phyloP scores from a whole-genome alignment of 1,140 invertebrate species.

The Zaprionus davidi region DNA sequence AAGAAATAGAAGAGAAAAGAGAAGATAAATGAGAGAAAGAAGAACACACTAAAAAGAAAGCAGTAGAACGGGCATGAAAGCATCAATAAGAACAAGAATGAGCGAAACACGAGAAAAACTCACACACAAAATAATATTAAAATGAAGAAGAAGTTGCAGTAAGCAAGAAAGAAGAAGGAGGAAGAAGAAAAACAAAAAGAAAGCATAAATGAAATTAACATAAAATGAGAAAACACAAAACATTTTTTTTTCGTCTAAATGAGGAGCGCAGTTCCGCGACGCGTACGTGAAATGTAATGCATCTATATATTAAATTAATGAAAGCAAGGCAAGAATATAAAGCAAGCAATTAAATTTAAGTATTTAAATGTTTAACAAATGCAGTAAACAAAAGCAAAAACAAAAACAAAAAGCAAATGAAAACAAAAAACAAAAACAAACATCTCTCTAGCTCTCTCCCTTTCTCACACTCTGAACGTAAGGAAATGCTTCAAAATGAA shows the following conservation, averaged over 20 bases:
- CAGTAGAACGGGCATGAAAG: neutral
- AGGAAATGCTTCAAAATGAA: conserved; percentile 42
- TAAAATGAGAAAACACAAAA: conserved; percentile 53
- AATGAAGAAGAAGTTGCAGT: neutral
- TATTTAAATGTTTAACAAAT: conserved; percentile 77
- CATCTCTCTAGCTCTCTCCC: conserved; percentile 58
- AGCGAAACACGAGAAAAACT: conserved; percentile 12
- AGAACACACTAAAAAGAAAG: conserved; percentile 1
- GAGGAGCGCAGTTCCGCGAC: conserved; percentile 71
- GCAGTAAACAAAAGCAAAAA: conserved; percentile 31
- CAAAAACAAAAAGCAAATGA: conserved; percentile 7
- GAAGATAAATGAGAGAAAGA: neutral
- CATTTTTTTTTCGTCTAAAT: conserved; percentile 72
- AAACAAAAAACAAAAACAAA: conserved; percentile 42
- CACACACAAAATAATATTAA: conserved; percentile 26
- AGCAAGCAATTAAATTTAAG: conserved; percentile 80
- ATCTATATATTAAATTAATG: conserved; percentile 79
- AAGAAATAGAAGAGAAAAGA: conserved; percentile 37
- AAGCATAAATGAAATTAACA: conserved; percentile 63
- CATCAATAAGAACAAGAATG: conserved; percentile 44
- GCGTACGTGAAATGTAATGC: conserved; percentile 77
- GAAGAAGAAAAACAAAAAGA: conserved; percentile 30
- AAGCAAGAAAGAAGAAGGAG: conserved; percentile 31
- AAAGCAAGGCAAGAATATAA: conserved; percentile 75
- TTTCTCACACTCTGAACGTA: conserved; percentile 39